These are phyloP conservation scores for Cyclophora punctaria DNA, from an alignment of 2,888 invertebrate genomes.

Conservation along the genomic window DNA sequence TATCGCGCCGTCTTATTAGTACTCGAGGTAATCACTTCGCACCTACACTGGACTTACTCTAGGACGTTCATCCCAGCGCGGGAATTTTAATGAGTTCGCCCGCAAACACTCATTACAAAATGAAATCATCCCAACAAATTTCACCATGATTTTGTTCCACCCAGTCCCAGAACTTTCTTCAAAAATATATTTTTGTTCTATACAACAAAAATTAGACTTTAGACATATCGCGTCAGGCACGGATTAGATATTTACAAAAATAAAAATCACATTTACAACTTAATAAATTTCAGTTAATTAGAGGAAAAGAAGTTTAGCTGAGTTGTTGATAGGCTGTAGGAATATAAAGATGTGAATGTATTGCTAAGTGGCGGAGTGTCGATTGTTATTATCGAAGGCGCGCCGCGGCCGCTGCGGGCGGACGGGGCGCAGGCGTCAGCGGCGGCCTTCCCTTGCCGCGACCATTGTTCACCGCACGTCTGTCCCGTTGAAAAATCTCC, in stretches of 20 bases:
- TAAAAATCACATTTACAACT: conserved; percentile 12
- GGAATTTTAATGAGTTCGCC: too few species aligned
- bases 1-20: background rate
- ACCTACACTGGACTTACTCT: too few species aligned
- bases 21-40: too few species aligned
- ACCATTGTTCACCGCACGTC: conserved; percentile 61
- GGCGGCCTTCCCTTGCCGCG: conserved; percentile 52
- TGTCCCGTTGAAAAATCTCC: conserved; percentile 62
- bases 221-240: conserved; percentile 4
- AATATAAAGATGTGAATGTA: conserved; percentile 11
- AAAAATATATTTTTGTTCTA: too few species aligned
- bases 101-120: too few species aligned
- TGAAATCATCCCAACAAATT: too few species aligned
- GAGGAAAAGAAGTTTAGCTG: conserved; percentile 14
- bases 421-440: conserved; percentile 29
- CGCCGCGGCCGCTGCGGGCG: conserved; percentile 11
- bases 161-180: too few species aligned
- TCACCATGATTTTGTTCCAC: too few species aligned
- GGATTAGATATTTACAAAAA: conserved; percentile 3
- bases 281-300: conserved; percentile 28
- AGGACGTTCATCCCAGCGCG: too few species aligned
- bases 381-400: conserved; percentile 20
- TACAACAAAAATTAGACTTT: background rate
- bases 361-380: conserved; percentile 12
- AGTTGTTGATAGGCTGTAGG: conserved; percentile 22